Evolutionary conservation across 2,113 vertebrate species (phyloP).

Genomic region (Microcebus ravelobensis): DNA sequence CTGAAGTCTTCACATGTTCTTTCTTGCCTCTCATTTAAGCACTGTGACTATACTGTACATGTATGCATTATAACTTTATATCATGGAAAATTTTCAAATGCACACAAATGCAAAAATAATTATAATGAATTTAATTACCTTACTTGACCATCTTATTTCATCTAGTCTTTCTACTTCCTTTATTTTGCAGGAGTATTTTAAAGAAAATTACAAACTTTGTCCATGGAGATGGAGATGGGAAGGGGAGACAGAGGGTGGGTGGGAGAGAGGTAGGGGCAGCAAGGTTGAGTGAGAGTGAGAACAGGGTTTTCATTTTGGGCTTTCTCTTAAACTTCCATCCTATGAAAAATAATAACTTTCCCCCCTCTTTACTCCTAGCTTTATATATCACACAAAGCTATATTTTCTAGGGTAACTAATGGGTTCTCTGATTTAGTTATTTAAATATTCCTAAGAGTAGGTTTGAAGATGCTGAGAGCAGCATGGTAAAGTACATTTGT

Average conservation of each 20-base stretch:
- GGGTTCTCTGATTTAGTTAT: neutral
- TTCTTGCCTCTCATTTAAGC: neutral
- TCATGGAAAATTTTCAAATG: neutral
- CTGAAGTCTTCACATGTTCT: neutral
- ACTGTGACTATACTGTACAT: neutral
- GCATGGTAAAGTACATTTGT: neutral
- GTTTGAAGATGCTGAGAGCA: neutral
- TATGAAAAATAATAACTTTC: neutral
- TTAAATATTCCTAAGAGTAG: neutral
- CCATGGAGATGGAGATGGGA: neutral
- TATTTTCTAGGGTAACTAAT: neutral
- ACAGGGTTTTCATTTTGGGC: neutral
- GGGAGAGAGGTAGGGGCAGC: too few relatives aligned
- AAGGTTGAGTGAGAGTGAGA: neutral
- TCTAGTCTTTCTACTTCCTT: neutral
- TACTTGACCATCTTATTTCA: neutral
- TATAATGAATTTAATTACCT: neutral
- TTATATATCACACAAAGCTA: neutral
- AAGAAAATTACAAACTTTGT: neutral
- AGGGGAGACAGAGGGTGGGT: too few relatives aligned
- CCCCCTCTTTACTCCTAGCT: neutral
- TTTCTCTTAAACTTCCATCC: neutral
- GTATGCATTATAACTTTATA: neutral
- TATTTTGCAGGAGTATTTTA: neutral
- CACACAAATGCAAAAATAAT: neutral